Base-by-base conservation (phyloP, 2,888 invertebrate genomes). In the Drosophila merina region DNA sequence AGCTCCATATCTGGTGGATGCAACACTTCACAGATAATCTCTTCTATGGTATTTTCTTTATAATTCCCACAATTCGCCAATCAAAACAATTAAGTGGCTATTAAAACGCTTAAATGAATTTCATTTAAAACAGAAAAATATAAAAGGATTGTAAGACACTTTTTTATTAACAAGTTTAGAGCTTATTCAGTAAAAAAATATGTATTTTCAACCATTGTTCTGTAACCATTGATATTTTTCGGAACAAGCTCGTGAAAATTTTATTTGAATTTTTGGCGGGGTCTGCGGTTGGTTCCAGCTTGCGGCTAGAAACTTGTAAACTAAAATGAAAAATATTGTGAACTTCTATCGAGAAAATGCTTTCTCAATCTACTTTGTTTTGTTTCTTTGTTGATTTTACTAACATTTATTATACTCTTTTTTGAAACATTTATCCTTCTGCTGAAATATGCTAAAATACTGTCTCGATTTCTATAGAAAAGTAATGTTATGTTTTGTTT, bases 1-100 rank as follows among this genome's bases (percentile, higher is more conserved):
- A 89, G 4, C 74, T 71, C 1, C 90, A 89, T 0, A 74, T 86
- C 4, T 89, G 83, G 60, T 90, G 90, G 91, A 80, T 89, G 14
- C 89, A 90, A 69, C 89, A 90, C 58, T 81, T 90, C 3, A 79
- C 72, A 14, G 14, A 14, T 14, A 20, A 20, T 20, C 20, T 2
- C 2, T 20, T 20, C 20, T 20, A 20, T 20, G 20, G 20, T 20
- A 20, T 20, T 20, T 20, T 20, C 20, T 20, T 20, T 20, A 20
- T 20, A 20, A 20, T 20, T 20, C 20, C 20, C 20, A 20, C 20
- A 20, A 20, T 20, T 20, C 20, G 20, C 0, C 85, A 1, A 2
- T 64, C 3, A 38, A 74, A 25, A 3, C 76, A 9, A 59, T 82
- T 42, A 0, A 1, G 14, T 40, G 14, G 14, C 2, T 40, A 2